Evolutionary conservation across 2,888 invertebrate genomes (phyloP).

Genomic region (Koerneria pararmatus): DNA sequence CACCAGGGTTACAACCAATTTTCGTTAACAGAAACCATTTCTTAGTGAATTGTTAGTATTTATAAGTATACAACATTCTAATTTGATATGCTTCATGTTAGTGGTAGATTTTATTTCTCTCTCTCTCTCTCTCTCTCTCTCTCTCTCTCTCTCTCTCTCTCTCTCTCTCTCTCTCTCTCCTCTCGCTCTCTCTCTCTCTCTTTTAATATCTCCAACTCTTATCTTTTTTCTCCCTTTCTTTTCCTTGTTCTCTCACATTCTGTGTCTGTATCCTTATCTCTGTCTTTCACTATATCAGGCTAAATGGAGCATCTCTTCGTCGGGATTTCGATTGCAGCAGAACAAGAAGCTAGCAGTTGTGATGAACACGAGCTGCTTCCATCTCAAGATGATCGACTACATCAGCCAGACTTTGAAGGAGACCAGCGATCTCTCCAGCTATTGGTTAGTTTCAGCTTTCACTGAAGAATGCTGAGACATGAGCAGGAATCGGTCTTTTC

Average conservation of each 20-base stretch:
- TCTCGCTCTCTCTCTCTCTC: too few relatives aligned
- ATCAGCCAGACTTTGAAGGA: slow-evolving; percentile 93
- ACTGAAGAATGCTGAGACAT: too few relatives aligned
- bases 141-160: slow-evolving; percentile 6
- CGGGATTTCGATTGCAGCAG: slow-evolving; percentile 74
- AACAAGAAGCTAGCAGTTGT: slow-evolving; percentile 79
- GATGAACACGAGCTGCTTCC: slow-evolving; percentile 91
- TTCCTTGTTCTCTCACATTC: neutral
- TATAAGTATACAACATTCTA: neutral
- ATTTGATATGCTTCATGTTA: neutral
- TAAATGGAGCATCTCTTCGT: slow-evolving; percentile 67
- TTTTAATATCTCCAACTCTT: too few relatives aligned
- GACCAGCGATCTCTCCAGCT: slow-evolving; percentile 92
- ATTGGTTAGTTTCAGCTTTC: slow-evolving; percentile 76
- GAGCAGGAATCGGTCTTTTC: neutral
- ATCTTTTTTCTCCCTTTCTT: too few relatives aligned
- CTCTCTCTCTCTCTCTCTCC: slow-evolving; percentile 6
- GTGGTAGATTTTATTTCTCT: neutral
- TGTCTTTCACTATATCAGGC: neutral
- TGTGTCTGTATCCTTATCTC: neutral
- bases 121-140: neutral
- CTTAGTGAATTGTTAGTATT: neutral
- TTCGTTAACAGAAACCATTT: too few relatives aligned
- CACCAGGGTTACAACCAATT: too few relatives aligned
- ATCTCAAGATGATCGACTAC: slow-evolving; percentile 95